Percentiles rank a stretch among this genome's conserved stretches.
phyloP scores from a whole-genome alignment of 1,140 invertebrate genomes.

The Phenacoccus solenopsis region DNA sequence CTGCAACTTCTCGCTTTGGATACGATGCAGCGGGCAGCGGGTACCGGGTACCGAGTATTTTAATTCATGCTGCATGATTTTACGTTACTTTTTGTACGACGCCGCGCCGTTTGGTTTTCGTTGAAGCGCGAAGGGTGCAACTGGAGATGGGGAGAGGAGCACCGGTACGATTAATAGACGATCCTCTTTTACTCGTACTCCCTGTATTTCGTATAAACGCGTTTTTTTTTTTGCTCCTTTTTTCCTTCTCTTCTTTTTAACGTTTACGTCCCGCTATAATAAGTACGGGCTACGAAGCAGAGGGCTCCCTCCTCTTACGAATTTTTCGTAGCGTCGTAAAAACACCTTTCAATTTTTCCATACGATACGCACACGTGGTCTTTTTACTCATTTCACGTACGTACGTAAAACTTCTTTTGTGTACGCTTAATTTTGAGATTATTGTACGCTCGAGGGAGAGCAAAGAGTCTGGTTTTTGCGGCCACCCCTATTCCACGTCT shows the following conservation, averaged over 20 bases:
- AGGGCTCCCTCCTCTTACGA: not conserved
- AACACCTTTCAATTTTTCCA: conserved; percentile 15
- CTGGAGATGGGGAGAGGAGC: not conserved
- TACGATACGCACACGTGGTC: not conserved
- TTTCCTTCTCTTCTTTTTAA: not conserved
- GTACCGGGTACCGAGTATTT: not conserved
- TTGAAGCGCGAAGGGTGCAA: not conserved
- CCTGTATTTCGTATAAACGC: not conserved
- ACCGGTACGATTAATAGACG: conserved; percentile 6
- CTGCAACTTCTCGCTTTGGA: not conserved
- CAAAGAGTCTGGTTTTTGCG: not conserved
- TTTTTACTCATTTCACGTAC: not conserved
- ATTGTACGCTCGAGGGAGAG: not conserved
- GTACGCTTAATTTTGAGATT: not conserved
- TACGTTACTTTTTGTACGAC: conserved; percentile 11
- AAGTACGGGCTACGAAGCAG: not conserved
- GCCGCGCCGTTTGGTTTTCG: conserved; percentile 10
- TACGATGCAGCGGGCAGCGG: too few relatives aligned
- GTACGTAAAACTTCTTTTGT: conserved; percentile 3
- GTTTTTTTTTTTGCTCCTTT: not conserved
- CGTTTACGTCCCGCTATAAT: not conserved
- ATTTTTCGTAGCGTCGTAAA: conserved; percentile 6
- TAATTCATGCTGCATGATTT: conserved; percentile 10
- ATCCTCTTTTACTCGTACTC: not conserved
- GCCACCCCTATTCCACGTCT: not conserved